Percentiles rank a stretch among this genome's conserved stretches.
Evolutionary conservation across 2,888 invertebrate genomes (phyloP).

Genomic region (Trissolcus japonicus): DNA sequence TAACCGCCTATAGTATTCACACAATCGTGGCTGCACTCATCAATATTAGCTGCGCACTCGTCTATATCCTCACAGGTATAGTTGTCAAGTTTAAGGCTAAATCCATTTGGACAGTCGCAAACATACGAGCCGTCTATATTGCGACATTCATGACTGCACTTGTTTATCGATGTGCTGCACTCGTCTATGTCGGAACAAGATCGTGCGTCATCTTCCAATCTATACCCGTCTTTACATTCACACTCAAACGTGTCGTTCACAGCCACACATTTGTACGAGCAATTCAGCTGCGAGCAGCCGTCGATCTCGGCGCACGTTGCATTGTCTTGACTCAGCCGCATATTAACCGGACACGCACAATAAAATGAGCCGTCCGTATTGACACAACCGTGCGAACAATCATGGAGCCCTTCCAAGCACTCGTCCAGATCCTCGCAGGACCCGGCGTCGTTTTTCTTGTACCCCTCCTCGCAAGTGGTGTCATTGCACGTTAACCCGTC

Average conservation of each 20-base stretch:
- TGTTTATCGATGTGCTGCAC: slow-evolving; percentile 59
- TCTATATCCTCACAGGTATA: slow-evolving; percentile 72
- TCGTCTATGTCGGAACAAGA: slow-evolving; percentile 74
- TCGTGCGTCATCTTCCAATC: slow-evolving; percentile 71
- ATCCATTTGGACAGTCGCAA: slow-evolving; percentile 76
- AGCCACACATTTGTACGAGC: slow-evolving; percentile 69
- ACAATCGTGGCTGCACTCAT: slow-evolving; percentile 75
- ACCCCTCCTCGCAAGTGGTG: slow-evolving; percentile 63
- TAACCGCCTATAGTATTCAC: slow-evolving; percentile 78
- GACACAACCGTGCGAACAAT: slow-evolving; percentile 79
- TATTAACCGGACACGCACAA: slow-evolving; percentile 80
- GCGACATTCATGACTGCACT: slow-evolving; percentile 69
- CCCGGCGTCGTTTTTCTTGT: slow-evolving; percentile 63
- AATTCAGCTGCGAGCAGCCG: slow-evolving; percentile 61
- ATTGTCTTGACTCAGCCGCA: slow-evolving; percentile 74
- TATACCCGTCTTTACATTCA: slow-evolving; percentile 76
- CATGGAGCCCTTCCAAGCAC: slow-evolving; percentile 67
- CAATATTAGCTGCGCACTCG: slow-evolving; percentile 67
- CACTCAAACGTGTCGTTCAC: slow-evolving; percentile 71
- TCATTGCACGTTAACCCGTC: slow-evolving; percentile 75
- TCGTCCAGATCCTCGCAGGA: slow-evolving; percentile 75
- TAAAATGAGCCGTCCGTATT: slow-evolving; percentile 78
- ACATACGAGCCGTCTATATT: slow-evolving; percentile 72
- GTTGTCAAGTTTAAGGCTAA: slow-evolving; percentile 67
- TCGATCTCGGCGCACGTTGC: slow-evolving; percentile 60